A percentile compares a stretch with the other conserved stretches of the same genome.
phyloP scores from a whole-genome alignment of 2,888 invertebrate species.

The Gryllus longicercus region DNA sequence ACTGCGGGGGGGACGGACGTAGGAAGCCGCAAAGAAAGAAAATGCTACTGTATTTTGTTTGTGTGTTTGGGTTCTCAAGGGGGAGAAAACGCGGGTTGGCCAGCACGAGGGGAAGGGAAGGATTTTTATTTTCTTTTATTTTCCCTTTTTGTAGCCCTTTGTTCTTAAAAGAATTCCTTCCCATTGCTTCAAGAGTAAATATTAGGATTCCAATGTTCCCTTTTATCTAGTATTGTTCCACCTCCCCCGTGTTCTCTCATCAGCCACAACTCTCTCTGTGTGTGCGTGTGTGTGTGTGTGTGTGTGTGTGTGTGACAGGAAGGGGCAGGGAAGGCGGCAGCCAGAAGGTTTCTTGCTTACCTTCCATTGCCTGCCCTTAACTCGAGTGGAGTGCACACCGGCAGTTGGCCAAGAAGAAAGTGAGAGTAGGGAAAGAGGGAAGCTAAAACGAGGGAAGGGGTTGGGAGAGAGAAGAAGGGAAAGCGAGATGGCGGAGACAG shows the following conservation, averaged over 20 bases:
- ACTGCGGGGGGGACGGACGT: not conserved
- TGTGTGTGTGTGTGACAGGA: not conserved
- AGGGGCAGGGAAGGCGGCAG: not conserved
- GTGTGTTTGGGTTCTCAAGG: not conserved
- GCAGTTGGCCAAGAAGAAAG: not conserved
- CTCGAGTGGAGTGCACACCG: not conserved
- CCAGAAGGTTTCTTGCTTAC: constrained; percentile 4
- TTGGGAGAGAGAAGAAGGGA: no score
- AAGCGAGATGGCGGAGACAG: no score
- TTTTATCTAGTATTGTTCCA: constrained; percentile 29
- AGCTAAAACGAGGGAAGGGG: no score
- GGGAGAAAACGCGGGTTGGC: constrained; percentile 1
- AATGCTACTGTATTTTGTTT: constrained; percentile 23
- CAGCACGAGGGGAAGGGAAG: constrained; percentile 11
- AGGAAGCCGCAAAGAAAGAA: constrained; percentile 20
- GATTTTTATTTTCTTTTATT: constrained; percentile 26
- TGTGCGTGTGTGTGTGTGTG: not conserved
- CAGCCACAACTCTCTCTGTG: not conserved
- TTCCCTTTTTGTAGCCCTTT: constrained; percentile 29
- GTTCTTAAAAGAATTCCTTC: constrained; percentile 30
- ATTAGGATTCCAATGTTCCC: constrained; percentile 29
- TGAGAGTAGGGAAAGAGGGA: not conserved
- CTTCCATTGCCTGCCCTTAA: not conserved
- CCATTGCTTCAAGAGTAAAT: constrained; percentile 28
- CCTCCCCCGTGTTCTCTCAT: not conserved